Evolutionary conservation across 2,113 vertebrate species (phyloP).

Genomic region (Oreotrochilus melanogaster): DNA sequence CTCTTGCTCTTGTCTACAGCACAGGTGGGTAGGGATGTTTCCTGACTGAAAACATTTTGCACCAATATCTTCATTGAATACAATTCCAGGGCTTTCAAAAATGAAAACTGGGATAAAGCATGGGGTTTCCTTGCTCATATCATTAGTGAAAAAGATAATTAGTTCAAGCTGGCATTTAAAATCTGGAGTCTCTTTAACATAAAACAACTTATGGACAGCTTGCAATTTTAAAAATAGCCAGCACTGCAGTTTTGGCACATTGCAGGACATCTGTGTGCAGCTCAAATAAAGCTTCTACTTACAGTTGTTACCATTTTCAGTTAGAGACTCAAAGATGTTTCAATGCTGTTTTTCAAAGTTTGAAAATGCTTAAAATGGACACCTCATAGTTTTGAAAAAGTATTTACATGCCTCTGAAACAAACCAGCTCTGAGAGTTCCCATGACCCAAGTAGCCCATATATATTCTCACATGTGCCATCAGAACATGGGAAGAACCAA

Average conservation of each 20-base stretch:
- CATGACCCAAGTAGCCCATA: accelerated
- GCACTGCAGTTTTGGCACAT: not conserved
- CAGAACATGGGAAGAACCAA: not conserved
- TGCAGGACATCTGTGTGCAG: not conserved
- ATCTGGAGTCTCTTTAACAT: not conserved
- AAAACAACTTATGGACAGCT: not conserved
- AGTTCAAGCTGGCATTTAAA: not conserved
- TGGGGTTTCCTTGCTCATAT: not conserved
- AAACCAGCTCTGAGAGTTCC: not conserved
- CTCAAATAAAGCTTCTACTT: not conserved
- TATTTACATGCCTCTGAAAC: not conserved
- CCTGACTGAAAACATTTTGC: not conserved
- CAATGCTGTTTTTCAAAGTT: not conserved
- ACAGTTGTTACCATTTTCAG: not conserved
- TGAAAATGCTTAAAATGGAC: not conserved
- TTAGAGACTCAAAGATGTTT: not conserved
- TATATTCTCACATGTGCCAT: not conserved
- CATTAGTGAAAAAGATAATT: not conserved
- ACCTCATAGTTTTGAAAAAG: not conserved
- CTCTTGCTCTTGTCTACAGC: not conserved
- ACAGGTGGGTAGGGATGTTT: not conserved
- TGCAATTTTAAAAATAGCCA: not conserved
- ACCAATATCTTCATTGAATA: not conserved
- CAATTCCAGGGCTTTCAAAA: not conserved
- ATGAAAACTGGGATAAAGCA: not conserved